Percentiles rank a stretch among this genome's conserved stretches.
Evolutionary conservation across 2,797 vertebrate genomes (phyloP).

Genomic region (Myotis planiceps): DNA sequence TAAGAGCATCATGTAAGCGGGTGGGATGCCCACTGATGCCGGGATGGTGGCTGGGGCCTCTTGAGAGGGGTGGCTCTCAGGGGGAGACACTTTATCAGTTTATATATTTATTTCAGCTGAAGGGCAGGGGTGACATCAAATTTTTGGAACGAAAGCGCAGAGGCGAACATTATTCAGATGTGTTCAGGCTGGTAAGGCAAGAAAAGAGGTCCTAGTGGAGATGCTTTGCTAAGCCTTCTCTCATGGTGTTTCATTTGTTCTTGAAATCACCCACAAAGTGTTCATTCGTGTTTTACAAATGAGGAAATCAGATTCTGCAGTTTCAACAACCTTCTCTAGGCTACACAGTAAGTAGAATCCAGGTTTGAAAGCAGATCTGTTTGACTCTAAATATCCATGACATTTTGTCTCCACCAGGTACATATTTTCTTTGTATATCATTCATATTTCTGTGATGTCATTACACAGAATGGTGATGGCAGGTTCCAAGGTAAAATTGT

Average conservation of each 20-base stretch:
- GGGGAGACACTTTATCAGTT: neutral
- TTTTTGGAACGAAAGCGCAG: neutral
- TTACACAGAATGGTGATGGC: neutral
- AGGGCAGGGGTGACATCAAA: neutral
- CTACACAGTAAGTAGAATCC: neutral
- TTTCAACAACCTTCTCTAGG: neutral
- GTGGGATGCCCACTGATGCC: neutral
- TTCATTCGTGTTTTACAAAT: neutral
- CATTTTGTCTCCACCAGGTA: neutral
- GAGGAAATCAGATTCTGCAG: neutral
- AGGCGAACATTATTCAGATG: neutral
- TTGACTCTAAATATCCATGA: neutral
- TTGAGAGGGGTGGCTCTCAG: neutral
- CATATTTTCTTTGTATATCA: neutral
- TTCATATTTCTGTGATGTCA: neutral
- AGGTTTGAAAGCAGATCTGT: neutral
- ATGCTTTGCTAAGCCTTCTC: neutral
- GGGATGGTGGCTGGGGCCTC: neutral
- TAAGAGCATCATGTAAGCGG: neutral
- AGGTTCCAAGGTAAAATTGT: neutral
- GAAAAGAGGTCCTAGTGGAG: neutral
- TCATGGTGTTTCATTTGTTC: neutral
- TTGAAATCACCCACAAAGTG: neutral
- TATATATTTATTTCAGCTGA: neutral
- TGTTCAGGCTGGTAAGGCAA: neutral